phyloP scores from a whole-genome alignment of 2,888 invertebrate species.

The Camptogramma bilineatum region DNA sequence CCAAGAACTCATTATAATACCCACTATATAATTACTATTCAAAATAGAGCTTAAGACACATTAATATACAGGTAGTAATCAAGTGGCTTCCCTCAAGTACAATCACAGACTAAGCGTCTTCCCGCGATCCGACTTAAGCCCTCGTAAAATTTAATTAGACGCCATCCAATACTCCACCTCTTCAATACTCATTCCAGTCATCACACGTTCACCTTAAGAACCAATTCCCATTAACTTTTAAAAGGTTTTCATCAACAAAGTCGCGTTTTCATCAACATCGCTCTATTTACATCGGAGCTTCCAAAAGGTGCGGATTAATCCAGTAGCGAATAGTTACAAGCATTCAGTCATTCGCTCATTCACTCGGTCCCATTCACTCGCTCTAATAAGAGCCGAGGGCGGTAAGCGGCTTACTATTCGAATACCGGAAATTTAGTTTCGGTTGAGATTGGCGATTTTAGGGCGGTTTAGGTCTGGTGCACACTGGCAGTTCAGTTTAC shows the following conservation, averaged over 20 bases:
- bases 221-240: constrained; percentile 51
- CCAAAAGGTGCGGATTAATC: constrained; percentile 46
- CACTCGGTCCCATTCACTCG: constrained; percentile 58
- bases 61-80: not conserved
- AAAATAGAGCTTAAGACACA: not conserved
- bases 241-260: constrained; percentile 50
- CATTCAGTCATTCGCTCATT: constrained; percentile 66
- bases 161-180: constrained; percentile 23
- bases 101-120: constrained; percentile 15
- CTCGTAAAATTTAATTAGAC: constrained; percentile 36
- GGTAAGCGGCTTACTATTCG: constrained; percentile 68
- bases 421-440: constrained; percentile 65
- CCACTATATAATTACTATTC: not conserved
- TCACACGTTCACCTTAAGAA: constrained; percentile 29
- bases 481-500: constrained; percentile 13
- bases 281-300: constrained; percentile 58
- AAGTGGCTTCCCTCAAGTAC: constrained; percentile 17
- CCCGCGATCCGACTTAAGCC: constrained; percentile 29
- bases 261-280: constrained; percentile 48
- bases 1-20: not conserved
- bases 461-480: constrained; percentile 38
- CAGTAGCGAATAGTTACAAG: constrained; percentile 43
- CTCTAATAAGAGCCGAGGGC: constrained; percentile 57
- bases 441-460: constrained; percentile 55
- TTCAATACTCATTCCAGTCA: constrained; percentile 20